These are phyloP conservation scores for Rhagoletis pomonella DNA, from an alignment of 1,140 invertebrate genomes.

Conservation along the genomic window DNA sequence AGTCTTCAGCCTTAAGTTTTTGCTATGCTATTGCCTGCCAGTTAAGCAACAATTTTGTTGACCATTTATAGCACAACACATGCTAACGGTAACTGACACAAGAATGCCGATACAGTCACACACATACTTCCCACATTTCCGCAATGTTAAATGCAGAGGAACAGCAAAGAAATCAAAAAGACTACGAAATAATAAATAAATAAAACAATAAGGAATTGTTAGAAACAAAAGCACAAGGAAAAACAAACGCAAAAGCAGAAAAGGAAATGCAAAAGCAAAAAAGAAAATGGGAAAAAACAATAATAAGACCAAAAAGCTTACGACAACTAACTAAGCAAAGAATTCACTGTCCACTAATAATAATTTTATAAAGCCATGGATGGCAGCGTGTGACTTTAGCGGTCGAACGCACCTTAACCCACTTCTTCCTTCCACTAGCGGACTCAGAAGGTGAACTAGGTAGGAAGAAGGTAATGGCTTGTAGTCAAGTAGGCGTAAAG, in stretches of 20 bases:
- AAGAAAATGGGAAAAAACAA: not conserved
- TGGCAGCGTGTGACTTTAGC: conserved; percentile 25
- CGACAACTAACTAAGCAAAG: not conserved
- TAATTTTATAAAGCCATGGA: not conserved
- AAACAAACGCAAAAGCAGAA: too few relatives aligned
- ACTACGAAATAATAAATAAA: too few relatives aligned
- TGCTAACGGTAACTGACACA: conserved; percentile 33
- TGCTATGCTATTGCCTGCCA: not conserved
- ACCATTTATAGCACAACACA: conserved; percentile 36
- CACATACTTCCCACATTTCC: conserved; percentile 44
- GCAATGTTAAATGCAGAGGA: not conserved
- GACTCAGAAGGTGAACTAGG: too few relatives aligned
- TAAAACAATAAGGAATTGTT: too few relatives aligned
- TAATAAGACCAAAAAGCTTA: not conserved
- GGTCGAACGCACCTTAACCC: conserved; percentile 31
- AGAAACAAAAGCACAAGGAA: too few relatives aligned
- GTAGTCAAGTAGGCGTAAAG: not conserved
- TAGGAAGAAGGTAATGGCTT: not conserved
- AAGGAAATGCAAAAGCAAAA: not conserved
- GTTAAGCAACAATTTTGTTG: conserved; percentile 12
- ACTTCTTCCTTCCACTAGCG: not conserved
- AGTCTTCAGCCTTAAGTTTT: not conserved
- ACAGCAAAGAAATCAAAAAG: not conserved
- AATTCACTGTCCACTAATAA: conserved; percentile 16
- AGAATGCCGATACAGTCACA: conserved; percentile 35